Evolutionary conservation across 2,888 invertebrate genomes (phyloP), one percentile per base, ranked within the genome.

Genomic region (Apodemia duryi): DNA sequence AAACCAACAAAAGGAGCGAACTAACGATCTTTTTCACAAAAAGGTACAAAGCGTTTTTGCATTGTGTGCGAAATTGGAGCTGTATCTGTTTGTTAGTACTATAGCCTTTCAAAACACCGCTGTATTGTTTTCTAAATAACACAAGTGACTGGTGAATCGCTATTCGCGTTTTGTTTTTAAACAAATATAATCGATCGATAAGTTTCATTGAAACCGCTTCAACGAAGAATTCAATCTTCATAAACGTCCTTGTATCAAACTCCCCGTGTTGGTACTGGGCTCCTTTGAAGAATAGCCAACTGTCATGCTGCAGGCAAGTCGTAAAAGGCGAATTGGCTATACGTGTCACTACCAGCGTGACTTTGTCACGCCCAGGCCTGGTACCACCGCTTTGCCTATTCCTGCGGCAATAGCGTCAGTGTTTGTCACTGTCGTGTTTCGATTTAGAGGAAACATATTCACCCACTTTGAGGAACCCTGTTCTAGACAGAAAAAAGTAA

Each of bases 11-110:
- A 60, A 60, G 60, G 29, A 60, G 29, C 35, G 32, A 2, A 60
- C 60, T 60, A 60, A 60, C 60, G 60, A 60, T 60, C 60, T 60
- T 60, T 60, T 60, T 60, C 60, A 60, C 35, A n/a, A n/a, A 60
- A 60, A 29, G 60, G 60, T 35, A 60, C 35, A 35, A 60, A 60
- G 60, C 60, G 13, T 60, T 60, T 60, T 60, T 13, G 60, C 60
- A 35, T 60, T 60, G 60, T 60, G n/a, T 60, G 13, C n/a, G 32
- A 60, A 60, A 60, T 60, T 60, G n/a, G n/a, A 60, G 35, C 32
- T 13, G 29, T 29, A 29, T 57, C 6, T 32, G 57, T 54, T 54
- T 54, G 54, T 57, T 35, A 11, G 11, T 11, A 57, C 10, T 57
- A 54, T 43, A 43, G n/a, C n/a, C 49, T 49, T 49, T 49, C 32